Base-by-base conservation (phyloP, 2,113 vertebrate species). In the Illadopsis cleaveri region DNA sequence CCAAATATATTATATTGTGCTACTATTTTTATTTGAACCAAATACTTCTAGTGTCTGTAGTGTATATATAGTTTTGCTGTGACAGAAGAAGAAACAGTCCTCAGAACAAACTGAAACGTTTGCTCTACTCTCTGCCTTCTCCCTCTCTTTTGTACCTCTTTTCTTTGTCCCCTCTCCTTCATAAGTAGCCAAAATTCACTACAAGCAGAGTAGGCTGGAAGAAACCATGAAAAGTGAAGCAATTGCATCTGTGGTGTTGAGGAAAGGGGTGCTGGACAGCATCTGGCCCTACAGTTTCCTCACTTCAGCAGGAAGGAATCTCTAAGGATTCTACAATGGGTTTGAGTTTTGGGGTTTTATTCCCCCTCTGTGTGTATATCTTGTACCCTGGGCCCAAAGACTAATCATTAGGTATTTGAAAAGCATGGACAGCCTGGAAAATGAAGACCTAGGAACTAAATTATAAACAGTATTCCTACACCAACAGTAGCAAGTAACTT, bases 61-160 rank as follows among this genome's bases (percentile, higher is more conserved):
- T 11, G 5, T 23, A 28, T 7, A 2, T 15, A 9, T 12, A 1
- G 1, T 62, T 54, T 64, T 14, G 4, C 37, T 48, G 28, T 1
- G 1, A n/a, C 20, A 44, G 7, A 10, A 71, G 50, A 9, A 37
- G 37, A 61, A 83, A 8, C 5, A 50, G 9, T 77, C 81, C 79
- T 64, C 58, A 84, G 53, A 84, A 42, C 2, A 64, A 84, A 33
- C 22, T 18, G 10, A 48, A 48, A 45, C 40, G 19, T 4, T 40
- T 66, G 6, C 8, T 79, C 20, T 62, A 5, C 13, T 16, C 10
- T 71, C 24, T 57, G 27, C 15, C 19, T 57, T 76, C 1, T 71
- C 6, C 40, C 22, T 4, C 9, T 50, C 65, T 71, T 45, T 70
- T 0, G 0, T 17, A 21, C 9, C 13, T 76, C 5, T 70, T 65